phyloP scores from a whole-genome alignment of 2,888 invertebrate species.

The Baronia brevicornis region DNA sequence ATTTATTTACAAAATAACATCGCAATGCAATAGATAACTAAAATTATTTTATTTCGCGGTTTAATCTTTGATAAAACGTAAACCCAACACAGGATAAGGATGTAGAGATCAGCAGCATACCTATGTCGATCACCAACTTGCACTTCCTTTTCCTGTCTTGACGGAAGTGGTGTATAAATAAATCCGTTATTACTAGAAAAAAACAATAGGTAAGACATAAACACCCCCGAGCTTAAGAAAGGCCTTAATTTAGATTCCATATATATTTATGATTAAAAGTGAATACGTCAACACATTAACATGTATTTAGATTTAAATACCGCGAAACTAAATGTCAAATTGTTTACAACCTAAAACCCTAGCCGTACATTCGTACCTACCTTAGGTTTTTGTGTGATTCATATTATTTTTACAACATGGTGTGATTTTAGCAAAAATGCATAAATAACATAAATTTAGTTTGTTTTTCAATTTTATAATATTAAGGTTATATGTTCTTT shows the following conservation, averaged over 20 bases:
- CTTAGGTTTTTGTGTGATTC: too few relatives aligned
- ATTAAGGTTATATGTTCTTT: conserved; percentile 8
- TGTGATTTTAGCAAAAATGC: neutral
- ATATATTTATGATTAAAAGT: conserved; percentile 17
- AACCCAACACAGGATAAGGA: conserved; percentile 44
- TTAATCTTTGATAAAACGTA: neutral
- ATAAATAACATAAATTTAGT: too few relatives aligned
- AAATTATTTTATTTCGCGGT: conserved; percentile 6
- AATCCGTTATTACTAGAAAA: conserved; percentile 13
- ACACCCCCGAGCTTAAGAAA: too few relatives aligned
- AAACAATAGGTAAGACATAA: conserved; percentile 11
- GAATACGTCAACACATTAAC: conserved; percentile 27
- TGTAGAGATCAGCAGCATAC: conserved; percentile 29
- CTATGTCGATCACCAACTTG: conserved; percentile 48
- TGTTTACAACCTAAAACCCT: too few relatives aligned
- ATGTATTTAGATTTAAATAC: conserved; percentile 22
- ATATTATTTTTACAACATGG: too few relatives aligned
- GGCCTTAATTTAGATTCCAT: too few relatives aligned
- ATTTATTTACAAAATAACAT: neutral
- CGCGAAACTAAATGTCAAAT: conserved; percentile 32
- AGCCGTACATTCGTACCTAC: too few relatives aligned
- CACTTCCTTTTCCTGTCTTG: conserved; percentile 75
- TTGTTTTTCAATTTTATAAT: too few relatives aligned
- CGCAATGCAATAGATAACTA: neutral
- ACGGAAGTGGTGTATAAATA: conserved; percentile 29